Conservation (phyloP, 1,140 invertebrate genomes). For the Atta texana region DNA sequence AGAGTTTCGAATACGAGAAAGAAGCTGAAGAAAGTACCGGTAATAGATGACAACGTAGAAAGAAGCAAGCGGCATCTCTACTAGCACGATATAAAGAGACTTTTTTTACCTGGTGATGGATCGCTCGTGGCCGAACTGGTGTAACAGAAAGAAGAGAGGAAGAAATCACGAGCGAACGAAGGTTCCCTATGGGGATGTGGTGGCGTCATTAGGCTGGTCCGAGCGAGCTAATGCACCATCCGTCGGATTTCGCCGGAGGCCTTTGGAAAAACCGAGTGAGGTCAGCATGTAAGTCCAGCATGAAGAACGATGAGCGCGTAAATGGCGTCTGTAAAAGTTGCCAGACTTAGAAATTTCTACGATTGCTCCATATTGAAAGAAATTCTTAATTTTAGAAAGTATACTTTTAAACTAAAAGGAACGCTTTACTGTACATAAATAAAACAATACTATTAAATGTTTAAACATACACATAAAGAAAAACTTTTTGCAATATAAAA, state of each 20-base stretch:
- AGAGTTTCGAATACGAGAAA: conserved; percentile 23
- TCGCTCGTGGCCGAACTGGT: conserved; percentile 75
- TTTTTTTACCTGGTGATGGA: conserved; percentile 79
- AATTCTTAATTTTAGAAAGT: conserved; percentile 39
- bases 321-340: conserved; percentile 74
- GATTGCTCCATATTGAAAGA: conserved; percentile 38
- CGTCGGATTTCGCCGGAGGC: conserved; percentile 77
- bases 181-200: conserved; percentile 80
- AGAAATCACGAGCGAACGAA: conserved; percentile 81
- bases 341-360: conserved; percentile 70
- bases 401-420: neutral
- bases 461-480: neutral
- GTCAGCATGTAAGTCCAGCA: conserved; percentile 77
- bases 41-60: conserved; percentile 70
- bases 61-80: conserved; percentile 63
- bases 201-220: conserved; percentile 81
- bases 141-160: conserved; percentile 77
- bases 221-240: conserved; percentile 80
- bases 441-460: neutral
- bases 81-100: conserved; percentile 75
- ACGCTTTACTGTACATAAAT: neutral
- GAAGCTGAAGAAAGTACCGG: conserved; percentile 34
- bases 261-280: conserved; percentile 79
- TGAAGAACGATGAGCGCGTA: conserved; percentile 73
- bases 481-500: neutral